Evolutionary conservation across 2,113 vertebrate species (phyloP).

Genomic region (Riparia riparia): DNA sequence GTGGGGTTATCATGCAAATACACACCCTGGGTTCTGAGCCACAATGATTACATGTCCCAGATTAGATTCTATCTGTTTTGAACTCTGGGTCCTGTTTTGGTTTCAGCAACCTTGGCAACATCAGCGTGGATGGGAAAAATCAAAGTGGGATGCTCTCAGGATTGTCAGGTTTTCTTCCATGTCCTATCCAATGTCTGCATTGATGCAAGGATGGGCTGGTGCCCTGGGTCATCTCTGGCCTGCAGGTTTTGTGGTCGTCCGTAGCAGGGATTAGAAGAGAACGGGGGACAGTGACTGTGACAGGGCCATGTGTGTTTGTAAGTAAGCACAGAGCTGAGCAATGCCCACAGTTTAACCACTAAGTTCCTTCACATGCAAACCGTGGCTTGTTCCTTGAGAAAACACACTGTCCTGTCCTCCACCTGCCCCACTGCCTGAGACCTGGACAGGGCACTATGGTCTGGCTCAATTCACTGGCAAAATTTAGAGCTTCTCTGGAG

Average conservation of each 20-base stretch:
- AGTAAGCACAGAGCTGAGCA: neutral
- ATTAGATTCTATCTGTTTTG: neutral
- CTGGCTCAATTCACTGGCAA: neutral
- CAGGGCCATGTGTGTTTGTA: rapidly evolving
- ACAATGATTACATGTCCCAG: rapidly evolving
- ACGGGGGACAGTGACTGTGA: rapidly evolving
- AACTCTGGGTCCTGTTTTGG: neutral
- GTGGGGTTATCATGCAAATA: neutral
- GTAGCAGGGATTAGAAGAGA: neutral
- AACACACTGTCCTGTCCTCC: neutral
- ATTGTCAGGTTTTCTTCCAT: neutral
- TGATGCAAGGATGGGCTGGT: neutral
- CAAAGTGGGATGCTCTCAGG: neutral
- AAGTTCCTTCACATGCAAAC: neutral
- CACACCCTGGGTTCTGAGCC: neutral
- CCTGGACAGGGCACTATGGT: neutral
- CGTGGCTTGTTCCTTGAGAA: rapidly evolving
- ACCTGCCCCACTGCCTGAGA: neutral
- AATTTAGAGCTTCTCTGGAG: neutral
- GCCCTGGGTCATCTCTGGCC: neutral
- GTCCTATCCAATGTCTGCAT: rapidly evolving
- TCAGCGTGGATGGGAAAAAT: neutral
- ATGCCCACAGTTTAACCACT: rapidly evolving
- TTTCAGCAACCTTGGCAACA: neutral
- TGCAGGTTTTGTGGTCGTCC: rapidly evolving